phyloP scores from a whole-genome alignment of 2,888 invertebrate species.

The Lucinisca nassula region DNA sequence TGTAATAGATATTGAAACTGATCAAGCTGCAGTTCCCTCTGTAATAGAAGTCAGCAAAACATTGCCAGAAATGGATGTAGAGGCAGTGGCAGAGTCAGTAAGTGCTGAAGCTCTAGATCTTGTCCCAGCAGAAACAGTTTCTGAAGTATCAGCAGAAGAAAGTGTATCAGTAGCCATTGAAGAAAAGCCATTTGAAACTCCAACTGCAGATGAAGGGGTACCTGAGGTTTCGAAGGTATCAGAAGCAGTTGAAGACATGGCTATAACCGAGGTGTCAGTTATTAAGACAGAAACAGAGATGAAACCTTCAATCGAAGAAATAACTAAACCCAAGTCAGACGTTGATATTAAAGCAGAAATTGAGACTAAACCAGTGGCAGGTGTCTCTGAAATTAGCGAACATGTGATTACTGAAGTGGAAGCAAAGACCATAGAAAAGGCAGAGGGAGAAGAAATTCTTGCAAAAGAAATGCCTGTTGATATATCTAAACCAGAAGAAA shows the following conservation, averaged over 20 bases:
- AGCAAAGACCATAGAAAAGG: neutral
- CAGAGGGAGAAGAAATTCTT: conserved; percentile 40
- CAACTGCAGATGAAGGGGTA: conserved; percentile 19
- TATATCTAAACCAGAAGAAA: neutral
- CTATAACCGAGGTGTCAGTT: conserved; percentile 2
- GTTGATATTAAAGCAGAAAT: conserved; percentile 19
- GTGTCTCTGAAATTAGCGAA: conserved; percentile 23
- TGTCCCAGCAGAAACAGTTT: conserved; percentile 13
- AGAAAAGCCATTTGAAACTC: conserved; percentile 15
- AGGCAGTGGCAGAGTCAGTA: neutral
- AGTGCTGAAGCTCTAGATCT: neutral
- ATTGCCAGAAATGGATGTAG: neutral
- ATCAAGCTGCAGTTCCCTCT: neutral
- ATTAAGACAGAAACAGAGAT: conserved; percentile 5
- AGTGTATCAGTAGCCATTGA: conserved; percentile 26
- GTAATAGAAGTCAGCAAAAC: neutral
- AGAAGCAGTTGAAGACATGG: neutral
- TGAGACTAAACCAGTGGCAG: conserved; percentile 1
- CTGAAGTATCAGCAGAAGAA: conserved; percentile 35
- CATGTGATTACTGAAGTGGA: neutral
- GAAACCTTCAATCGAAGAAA: conserved; percentile 33
- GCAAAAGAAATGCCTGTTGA: neutral
- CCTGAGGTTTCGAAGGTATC: neutral
- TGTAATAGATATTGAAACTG: conserved; percentile 8
- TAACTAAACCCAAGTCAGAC: neutral